Evolutionary conservation across 2,888 invertebrate genomes (phyloP).

Genomic region (Tipula vernalis): DNA sequence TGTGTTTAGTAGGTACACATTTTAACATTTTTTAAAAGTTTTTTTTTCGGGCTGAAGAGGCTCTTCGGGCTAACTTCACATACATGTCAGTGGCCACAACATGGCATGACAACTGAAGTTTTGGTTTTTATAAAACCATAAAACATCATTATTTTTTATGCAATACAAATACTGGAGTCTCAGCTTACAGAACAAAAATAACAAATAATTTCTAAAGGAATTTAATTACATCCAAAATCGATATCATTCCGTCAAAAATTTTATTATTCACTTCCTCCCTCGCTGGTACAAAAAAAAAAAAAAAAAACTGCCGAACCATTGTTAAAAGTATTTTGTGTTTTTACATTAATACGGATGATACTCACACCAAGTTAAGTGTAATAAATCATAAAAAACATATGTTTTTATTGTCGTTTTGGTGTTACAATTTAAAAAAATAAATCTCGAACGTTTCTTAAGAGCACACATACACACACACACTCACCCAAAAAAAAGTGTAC

Average conservation of each 20-base stretch:
- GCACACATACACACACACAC: neutral
- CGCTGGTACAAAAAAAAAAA: too few relatives aligned
- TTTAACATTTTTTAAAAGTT: too few relatives aligned
- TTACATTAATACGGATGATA: neutral
- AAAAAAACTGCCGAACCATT: neutral
- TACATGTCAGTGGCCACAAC: too few relatives aligned
- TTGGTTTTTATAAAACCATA: too few relatives aligned
- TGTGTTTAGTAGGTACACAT: too few relatives aligned
- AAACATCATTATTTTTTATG: too few relatives aligned
- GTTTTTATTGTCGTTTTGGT: neutral
- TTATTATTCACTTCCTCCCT: neutral
- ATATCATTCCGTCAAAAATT: neutral
- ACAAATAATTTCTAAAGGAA: neutral
- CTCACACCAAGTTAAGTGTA: neutral
- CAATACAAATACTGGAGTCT: too few relatives aligned
- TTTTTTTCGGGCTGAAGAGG: too few relatives aligned
- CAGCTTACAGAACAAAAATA: too few relatives aligned
- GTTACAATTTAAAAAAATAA: neutral
- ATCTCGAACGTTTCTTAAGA: neutral
- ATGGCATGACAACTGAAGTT: too few relatives aligned
- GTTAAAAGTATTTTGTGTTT: neutral
- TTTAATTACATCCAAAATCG: neutral
- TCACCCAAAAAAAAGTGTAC: neutral
- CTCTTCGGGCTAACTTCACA: too few relatives aligned
- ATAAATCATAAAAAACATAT: neutral